Conservation (phyloP, 2,113 vertebrate genomes). For the Trinectes maculatus region DNA sequence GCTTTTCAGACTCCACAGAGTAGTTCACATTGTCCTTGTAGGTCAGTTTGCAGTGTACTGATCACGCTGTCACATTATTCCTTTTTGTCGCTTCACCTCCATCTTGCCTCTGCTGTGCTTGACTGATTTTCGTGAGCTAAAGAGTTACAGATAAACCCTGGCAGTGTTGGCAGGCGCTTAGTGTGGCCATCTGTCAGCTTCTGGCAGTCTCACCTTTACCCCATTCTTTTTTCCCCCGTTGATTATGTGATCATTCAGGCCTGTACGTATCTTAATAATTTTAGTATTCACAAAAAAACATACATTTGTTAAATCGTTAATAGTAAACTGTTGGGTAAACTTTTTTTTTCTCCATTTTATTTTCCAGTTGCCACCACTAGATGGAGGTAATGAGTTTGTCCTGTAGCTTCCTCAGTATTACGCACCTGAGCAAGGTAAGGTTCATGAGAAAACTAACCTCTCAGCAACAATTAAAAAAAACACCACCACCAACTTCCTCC, state of each 20-base stretch:
- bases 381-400: conserved; percentile 45
- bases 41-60: neutral
- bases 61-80: neutral
- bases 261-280: too few relatives aligned
- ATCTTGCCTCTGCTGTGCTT: conserved; percentile 14
- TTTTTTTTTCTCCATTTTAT: neutral
- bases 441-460: neutral
- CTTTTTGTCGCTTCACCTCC: neutral
- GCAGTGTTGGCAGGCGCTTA: conserved; percentile 56
- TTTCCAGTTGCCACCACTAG: conserved; percentile 51
- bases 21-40: neutral
- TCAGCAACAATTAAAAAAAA: too few relatives aligned
- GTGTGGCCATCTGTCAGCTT: conserved; percentile 69
- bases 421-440: neutral
- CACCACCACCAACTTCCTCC: too few relatives aligned
- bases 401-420: neutral
- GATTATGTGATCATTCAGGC: too few relatives aligned
- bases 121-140: conserved; percentile 17
- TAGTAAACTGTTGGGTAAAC: too few relatives aligned
- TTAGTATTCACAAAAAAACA: too few relatives aligned
- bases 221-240: too few relatives aligned
- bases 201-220: conserved; percentile 24
- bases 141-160: conserved; percentile 39
- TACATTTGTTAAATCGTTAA: too few relatives aligned
- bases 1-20: neutral